A percentile compares a stretch with the other conserved stretches of the same genome.
Evolutionary conservation across 2,888 invertebrate species (phyloP).

Genomic region (Catocala nupta): DNA sequence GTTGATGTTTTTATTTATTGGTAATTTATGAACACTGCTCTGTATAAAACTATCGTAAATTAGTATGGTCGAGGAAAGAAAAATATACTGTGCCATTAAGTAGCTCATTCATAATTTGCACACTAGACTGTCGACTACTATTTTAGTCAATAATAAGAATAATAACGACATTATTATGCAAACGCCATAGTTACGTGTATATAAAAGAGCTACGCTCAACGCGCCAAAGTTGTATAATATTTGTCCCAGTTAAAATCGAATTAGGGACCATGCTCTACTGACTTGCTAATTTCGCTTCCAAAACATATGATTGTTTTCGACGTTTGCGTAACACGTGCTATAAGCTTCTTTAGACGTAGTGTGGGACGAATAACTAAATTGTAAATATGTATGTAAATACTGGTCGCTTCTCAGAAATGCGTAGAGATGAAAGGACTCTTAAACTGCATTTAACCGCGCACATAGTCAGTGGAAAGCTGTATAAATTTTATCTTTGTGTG

Average conservation of each 20-base stretch:
- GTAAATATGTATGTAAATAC: neutral
- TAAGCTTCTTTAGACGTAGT: slow-evolving; percentile 13
- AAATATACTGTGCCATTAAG: too few relatives aligned
- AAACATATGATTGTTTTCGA: slow-evolving; percentile 30
- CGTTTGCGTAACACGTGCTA: slow-evolving; percentile 46
- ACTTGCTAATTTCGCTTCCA: slow-evolving; percentile 25
- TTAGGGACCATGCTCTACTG: slow-evolving; percentile 47
- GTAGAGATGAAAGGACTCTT: neutral
- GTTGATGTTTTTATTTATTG: slow-evolving; percentile 21
- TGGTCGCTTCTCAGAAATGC: slow-evolving; percentile 9
- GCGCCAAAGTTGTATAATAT: slow-evolving; percentile 29
- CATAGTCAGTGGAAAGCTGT: too few relatives aligned
- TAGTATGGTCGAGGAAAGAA: too few relatives aligned
- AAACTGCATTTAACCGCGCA: too few relatives aligned
- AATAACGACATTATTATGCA: slow-evolving; percentile 23
- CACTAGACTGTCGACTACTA: too few relatives aligned
- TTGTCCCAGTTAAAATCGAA: slow-evolving; percentile 52
- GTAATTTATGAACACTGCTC: slow-evolving; percentile 4
- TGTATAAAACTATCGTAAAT: too few relatives aligned
- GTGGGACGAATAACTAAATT: neutral
- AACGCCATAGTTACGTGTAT: slow-evolving; percentile 35
- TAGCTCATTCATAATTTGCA: too few relatives aligned
- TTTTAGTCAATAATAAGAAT: neutral
- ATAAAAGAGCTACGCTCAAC: slow-evolving; percentile 16
- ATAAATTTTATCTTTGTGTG: too few relatives aligned